These are phyloP conservation scores for Rhagium mordax DNA, from an alignment of 2,888 invertebrate species.

Conservation along the genomic window DNA sequence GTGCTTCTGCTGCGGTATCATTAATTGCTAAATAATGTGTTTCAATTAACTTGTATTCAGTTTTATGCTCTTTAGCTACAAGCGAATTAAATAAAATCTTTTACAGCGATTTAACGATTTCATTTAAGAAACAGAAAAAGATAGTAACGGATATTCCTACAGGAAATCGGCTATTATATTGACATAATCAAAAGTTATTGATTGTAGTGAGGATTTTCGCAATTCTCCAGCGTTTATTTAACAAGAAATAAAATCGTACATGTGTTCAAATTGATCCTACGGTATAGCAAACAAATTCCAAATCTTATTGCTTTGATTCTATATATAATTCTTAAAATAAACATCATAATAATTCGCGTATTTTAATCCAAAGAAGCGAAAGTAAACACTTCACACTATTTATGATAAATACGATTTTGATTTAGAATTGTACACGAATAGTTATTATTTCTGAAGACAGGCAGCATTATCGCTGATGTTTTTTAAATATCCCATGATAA, in stretches of 20 bases:
- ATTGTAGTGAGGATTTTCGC: not conserved
- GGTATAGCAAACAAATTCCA: slow-evolving; percentile 19
- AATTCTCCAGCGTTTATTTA: slow-evolving; percentile 14
- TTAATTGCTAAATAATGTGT: not conserved
- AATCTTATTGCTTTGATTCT: slow-evolving; percentile 22
- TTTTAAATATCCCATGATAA: not conserved
- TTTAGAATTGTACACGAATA: not conserved
- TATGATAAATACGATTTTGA: not conserved
- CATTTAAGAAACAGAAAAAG: not conserved
- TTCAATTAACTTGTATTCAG: not conserved
- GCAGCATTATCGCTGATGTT: not conserved
- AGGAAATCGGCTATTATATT: not conserved
- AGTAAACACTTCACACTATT: slow-evolving; percentile 1
- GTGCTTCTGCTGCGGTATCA: too few species aligned
- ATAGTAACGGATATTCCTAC: not conserved
- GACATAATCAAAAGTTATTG: not conserved
- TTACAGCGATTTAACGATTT: not conserved
- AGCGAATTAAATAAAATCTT: not conserved
- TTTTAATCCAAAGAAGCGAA: not conserved
- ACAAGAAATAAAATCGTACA: slow-evolving; percentile 18
- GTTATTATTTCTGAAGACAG: not conserved
- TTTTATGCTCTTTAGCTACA: not conserved
- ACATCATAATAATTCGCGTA: slow-evolving; percentile 25
- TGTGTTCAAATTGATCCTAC: not conserved
- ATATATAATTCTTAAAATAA: slow-evolving; percentile 29